A percentile compares a stretch with the other conserved stretches of the same genome.
Conservation (phyloP, 2,888 invertebrate genomes). For the Napeogenes inachia region DNA sequence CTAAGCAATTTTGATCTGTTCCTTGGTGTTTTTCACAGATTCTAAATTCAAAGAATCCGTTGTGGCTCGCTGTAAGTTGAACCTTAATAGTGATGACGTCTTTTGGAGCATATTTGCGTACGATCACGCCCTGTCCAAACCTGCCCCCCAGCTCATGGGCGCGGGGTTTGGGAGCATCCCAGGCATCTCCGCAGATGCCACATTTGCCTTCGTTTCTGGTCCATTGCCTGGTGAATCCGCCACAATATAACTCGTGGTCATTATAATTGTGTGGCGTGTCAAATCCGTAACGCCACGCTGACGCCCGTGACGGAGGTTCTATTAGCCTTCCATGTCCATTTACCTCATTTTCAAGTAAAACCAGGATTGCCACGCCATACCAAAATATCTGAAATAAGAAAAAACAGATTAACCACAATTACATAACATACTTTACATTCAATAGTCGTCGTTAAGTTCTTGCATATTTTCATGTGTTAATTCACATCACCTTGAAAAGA, state of each 20-base stretch:
- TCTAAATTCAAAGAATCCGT: slow-evolving; percentile 91
- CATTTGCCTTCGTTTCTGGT: slow-evolving; percentile 88
- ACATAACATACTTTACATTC: not conserved
- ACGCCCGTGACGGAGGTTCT: slow-evolving; percentile 91
- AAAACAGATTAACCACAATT: not conserved
- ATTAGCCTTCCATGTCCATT: slow-evolving; percentile 84
- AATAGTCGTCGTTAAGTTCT: not conserved
- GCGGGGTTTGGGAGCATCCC: slow-evolving; percentile 83
- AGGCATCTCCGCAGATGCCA: slow-evolving; percentile 91
- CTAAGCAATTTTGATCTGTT: slow-evolving; percentile 86
- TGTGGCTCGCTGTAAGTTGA: slow-evolving; percentile 92
- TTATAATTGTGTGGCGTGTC: slow-evolving; percentile 92
- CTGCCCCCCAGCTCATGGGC: slow-evolving; percentile 90
- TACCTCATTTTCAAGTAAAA: slow-evolving; percentile 52
- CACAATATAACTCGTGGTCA: slow-evolving; percentile 92
- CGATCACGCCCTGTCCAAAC: slow-evolving; percentile 89
- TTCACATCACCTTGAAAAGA: not conserved
- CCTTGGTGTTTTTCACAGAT: slow-evolving; percentile 85
- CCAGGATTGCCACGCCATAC: slow-evolving; percentile 52
- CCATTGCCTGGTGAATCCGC: slow-evolving; percentile 91
- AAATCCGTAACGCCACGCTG: slow-evolving; percentile 93
- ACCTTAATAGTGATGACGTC: slow-evolving; percentile 84
- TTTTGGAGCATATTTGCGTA: slow-evolving; percentile 84
- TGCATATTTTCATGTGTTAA: not conserved
- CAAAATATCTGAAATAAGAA: slow-evolving; percentile 56